phyloP scores from a whole-genome alignment of 2,113 vertebrate genomes.

The Xenopus laevis region DNA sequence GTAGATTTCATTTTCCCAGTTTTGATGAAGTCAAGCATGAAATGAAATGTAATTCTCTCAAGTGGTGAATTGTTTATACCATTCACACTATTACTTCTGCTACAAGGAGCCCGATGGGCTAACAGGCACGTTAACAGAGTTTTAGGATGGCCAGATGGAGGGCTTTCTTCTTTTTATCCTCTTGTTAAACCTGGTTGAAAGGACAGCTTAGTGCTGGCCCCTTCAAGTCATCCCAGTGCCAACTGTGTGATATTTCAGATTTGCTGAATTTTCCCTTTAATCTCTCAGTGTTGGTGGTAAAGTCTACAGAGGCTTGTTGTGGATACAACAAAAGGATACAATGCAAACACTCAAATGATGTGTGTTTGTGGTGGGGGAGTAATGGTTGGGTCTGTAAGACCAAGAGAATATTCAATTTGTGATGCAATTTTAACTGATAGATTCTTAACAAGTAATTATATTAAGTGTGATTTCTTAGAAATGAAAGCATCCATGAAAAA shows the following conservation, averaged over 20 bases:
- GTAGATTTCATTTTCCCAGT: conserved; percentile 99
- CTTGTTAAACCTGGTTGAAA: conserved; percentile 82
- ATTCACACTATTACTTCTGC: conserved; percentile 99
- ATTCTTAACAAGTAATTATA: too few relatives aligned
- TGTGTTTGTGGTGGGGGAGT: neutral
- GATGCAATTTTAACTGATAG: too few relatives aligned
- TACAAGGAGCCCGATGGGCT: conserved; percentile 96
- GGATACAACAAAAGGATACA: neutral
- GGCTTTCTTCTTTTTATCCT: conserved; percentile 65
- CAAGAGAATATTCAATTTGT: too few relatives aligned
- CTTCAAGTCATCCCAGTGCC: conserved; percentile 97
- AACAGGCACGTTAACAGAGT: conserved; percentile 91
- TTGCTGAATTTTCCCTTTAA: conserved; percentile 51
- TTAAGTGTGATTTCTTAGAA: too few relatives aligned
- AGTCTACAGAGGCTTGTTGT: conserved; percentile 69
- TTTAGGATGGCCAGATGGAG: conserved; percentile 99
- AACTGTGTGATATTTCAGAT: conserved; percentile 96
- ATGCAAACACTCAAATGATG: neutral
- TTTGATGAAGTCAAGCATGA: conserved; percentile 99
- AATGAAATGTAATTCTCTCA: conserved; percentile 99
- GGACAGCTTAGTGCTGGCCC: conserved; percentile 98
- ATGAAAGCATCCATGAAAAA: neutral
- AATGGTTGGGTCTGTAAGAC: too few relatives aligned
- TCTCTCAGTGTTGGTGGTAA: conserved; percentile 73
- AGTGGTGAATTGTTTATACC: conserved; percentile 98